phyloP scores from a whole-genome alignment of 2,797 vertebrate species.

The Acridotheres tristis region DNA sequence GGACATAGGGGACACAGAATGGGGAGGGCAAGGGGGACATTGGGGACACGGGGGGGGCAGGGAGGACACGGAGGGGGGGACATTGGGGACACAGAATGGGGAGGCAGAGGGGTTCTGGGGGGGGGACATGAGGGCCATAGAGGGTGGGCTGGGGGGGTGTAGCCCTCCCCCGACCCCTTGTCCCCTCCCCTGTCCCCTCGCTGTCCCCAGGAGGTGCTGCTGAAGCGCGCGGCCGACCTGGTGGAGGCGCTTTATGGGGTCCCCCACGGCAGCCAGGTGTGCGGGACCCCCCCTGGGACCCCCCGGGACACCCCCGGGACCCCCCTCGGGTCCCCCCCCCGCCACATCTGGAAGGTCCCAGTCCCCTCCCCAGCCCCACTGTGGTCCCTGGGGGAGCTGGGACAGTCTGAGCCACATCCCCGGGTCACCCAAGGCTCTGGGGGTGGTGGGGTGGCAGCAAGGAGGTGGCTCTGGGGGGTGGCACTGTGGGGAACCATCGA shows the following conservation, averaged over 20 bases:
- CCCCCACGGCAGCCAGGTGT: background rate
- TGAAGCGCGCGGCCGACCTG: background rate
- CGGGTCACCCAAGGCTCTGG: background rate
- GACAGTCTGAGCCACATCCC: background rate
- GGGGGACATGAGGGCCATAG: background rate
- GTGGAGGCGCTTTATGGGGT: background rate
- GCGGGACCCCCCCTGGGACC: background rate
- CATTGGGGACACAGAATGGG: too few species aligned
- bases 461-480: background rate
- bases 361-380: background rate
- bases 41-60: background rate
- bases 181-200: background rate
- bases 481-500: too few species aligned
- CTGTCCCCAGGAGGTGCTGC: background rate
- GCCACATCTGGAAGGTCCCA: background rate
- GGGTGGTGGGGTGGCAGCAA: background rate
- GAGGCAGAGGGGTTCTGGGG: too few species aligned
- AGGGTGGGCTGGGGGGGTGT: background rate
- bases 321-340: background rate
- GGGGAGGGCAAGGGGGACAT: too few species aligned
- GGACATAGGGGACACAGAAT: too few species aligned
- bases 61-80: too few species aligned
- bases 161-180: too few species aligned
- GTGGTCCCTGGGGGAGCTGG: background rate
- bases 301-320: background rate